phyloP scores from a whole-genome alignment of 2,888 invertebrate species.

The Synergus japonicus region DNA sequence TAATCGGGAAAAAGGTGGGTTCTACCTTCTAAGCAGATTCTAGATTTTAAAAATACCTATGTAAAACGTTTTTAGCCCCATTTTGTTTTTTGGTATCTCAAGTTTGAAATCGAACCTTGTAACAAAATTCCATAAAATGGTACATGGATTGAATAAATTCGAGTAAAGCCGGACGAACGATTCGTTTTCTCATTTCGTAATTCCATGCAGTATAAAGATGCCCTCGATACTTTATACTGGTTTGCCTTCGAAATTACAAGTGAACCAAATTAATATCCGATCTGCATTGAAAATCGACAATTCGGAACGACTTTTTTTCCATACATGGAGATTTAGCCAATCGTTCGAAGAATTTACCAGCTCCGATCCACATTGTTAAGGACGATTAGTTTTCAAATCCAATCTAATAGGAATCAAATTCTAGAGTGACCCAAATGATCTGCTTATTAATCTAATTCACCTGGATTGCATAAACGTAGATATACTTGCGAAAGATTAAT shows the following conservation, averaged over 20 bases:
- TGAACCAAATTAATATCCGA: constrained; percentile 45
- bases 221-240: constrained; percentile 41
- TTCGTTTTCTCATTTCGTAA: constrained; percentile 49
- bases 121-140: constrained; percentile 11
- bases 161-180: neutral
- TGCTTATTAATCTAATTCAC: neutral
- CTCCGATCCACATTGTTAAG: constrained; percentile 47
- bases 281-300: constrained; percentile 62
- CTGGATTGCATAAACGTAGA: neutral
- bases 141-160: neutral
- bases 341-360: constrained; percentile 44
- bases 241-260: constrained; percentile 24
- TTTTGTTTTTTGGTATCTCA: neutral
- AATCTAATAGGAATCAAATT: constrained; percentile 44
- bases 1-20: too few relatives aligned
- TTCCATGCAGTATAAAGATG: constrained; percentile 42
- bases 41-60: too few relatives aligned
- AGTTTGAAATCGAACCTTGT: neutral
- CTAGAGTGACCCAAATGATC: neutral
- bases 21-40: too few relatives aligned
- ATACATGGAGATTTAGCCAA: constrained; percentile 46
- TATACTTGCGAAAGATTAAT: too few relatives aligned
- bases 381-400: constrained; percentile 48
- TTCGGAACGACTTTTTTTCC: constrained; percentile 48
- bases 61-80: neutral